Percentiles rank a stretch among this genome's conserved stretches.
Conservation (phyloP, 2,888 invertebrate genomes). For the Watsonalla binaria region DNA sequence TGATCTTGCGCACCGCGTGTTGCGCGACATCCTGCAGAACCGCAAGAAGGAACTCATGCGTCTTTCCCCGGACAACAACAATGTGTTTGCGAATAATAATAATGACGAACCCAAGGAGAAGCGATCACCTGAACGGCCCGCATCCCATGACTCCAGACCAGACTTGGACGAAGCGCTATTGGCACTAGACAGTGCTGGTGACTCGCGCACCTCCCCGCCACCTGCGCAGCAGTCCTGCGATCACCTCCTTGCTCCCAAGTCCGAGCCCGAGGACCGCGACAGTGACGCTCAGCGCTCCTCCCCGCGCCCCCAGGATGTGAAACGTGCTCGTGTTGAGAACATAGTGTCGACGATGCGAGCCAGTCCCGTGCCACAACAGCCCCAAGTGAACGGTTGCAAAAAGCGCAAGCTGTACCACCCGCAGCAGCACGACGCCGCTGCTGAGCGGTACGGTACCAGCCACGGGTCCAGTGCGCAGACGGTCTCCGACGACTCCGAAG, state of each 20-base stretch:
- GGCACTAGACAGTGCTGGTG: slow-evolving; percentile 77
- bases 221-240: slow-evolving; percentile 75
- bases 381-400: slow-evolving; percentile 94
- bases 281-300: slow-evolving; percentile 79
- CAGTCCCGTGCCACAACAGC: slow-evolving; percentile 86
- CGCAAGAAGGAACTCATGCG: slow-evolving; percentile 90
- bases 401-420: slow-evolving; percentile 97
- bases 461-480: slow-evolving; percentile 68
- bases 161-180: slow-evolving; percentile 81
- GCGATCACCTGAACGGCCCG: slow-evolving; percentile 80
- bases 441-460: slow-evolving; percentile 78
- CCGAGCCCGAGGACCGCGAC: slow-evolving; percentile 81
- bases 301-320: slow-evolving; percentile 86
- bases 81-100: slow-evolving; percentile 77
- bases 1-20: slow-evolving; percentile 88
- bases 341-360: slow-evolving; percentile 96
- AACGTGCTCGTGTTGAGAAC: slow-evolving; percentile 96
- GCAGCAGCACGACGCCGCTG: slow-evolving; percentile 90
- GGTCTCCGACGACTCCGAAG: slow-evolving; percentile 84
- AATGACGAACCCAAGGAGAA: slow-evolving; percentile 77
- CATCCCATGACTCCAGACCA: slow-evolving; percentile 81
- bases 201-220: slow-evolving; percentile 72
- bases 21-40: slow-evolving; percentile 93
- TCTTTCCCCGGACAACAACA: slow-evolving; percentile 79
- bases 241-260: slow-evolving; percentile 80